These are phyloP conservation scores for Drosophila borealis DNA, from an alignment of 2,888 invertebrate genomes.

Conservation along the genomic window DNA sequence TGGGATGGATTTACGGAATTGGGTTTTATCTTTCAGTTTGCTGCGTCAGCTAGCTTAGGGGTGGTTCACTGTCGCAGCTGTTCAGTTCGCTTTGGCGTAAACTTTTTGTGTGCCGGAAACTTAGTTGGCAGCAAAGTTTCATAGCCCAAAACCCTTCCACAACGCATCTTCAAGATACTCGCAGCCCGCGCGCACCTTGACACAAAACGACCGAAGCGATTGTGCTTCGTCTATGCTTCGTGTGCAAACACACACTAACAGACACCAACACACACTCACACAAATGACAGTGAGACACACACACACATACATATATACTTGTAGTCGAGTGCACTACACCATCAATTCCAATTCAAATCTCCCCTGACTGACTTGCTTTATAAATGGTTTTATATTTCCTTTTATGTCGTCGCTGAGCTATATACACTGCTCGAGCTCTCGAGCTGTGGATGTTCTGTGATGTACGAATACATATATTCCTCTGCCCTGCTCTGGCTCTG, in stretches of 20 bases:
- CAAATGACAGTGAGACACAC: conserved; percentile 3
- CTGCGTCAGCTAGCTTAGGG: conserved; percentile 54
- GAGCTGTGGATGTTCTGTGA: conserved; percentile 28
- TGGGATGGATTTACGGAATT: conserved; percentile 65
- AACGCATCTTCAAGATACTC: conserved; percentile 68
- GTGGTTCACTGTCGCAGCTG: conserved; percentile 66
- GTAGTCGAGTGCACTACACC: conserved; percentile 75
- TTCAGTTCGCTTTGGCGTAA: conserved; percentile 49
- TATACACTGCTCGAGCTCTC: conserved; percentile 39
- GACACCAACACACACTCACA: background rate
- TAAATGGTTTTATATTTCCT: conserved; percentile 81
- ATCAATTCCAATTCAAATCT: conserved; percentile 80
- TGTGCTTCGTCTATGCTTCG: conserved; percentile 71
- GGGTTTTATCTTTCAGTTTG: conserved; percentile 57
- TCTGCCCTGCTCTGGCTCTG: conserved; percentile 32
- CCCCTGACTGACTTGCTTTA: conserved; percentile 80
- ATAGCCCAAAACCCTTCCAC: conserved; percentile 68
- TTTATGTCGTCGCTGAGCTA: conserved; percentile 67
- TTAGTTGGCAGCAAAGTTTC: conserved; percentile 70
- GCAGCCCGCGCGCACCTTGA: conserved; percentile 76
- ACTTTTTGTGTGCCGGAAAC: conserved; percentile 68
- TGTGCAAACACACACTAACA: conserved; percentile 17
- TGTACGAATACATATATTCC: conserved; percentile 54
- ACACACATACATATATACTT: conserved; percentile 33
- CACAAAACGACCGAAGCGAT: conserved; percentile 58